phyloP scores from a whole-genome alignment of 2,797 vertebrate genomes.

The Meriones psammophilus region DNA sequence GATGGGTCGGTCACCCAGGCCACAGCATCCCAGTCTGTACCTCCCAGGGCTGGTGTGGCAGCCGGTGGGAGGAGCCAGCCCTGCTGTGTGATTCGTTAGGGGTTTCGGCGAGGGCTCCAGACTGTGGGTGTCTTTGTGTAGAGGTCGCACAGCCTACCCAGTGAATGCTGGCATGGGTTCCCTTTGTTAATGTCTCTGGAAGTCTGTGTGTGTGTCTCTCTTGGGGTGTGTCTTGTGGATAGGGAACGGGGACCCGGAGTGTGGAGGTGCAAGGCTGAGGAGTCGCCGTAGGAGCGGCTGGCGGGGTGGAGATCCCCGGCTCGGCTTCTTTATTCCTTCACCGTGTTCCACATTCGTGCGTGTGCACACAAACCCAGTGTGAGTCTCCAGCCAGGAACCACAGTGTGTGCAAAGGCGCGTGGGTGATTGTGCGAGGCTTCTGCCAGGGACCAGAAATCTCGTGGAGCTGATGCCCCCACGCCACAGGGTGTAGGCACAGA shows the following conservation, averaged over 20 bases:
- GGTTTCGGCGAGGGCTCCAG: constrained; percentile 40
- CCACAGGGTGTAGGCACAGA: not conserved
- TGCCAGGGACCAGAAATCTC: not conserved
- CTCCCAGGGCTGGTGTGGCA: not conserved
- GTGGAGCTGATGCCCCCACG: not conserved
- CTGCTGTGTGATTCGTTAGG: not conserved
- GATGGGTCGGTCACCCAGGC: constrained; percentile 15
- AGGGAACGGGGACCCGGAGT: not conserved
- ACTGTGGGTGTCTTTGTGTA: constrained; percentile 75
- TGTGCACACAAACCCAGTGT: not conserved
- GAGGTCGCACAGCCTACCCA: constrained; percentile 41
- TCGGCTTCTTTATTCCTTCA: not conserved
- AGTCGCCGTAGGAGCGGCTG: not conserved
- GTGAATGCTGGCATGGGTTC: constrained; percentile 32
- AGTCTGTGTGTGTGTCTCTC: constrained; percentile 25
- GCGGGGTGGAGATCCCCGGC: not conserved
- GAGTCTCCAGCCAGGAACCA: not conserved
- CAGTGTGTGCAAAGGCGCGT: not conserved
- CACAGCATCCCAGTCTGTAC: not conserved
- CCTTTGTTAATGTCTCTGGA: constrained; percentile 76
- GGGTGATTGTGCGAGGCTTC: not conserved
- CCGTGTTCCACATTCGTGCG: not conserved
- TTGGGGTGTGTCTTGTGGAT: not conserved
- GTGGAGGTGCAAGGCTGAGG: not conserved
- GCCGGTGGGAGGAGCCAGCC: not conserved